phyloP scores from a whole-genome alignment of 2,797 vertebrate species.

The Lithobates sylvaticus region DNA sequence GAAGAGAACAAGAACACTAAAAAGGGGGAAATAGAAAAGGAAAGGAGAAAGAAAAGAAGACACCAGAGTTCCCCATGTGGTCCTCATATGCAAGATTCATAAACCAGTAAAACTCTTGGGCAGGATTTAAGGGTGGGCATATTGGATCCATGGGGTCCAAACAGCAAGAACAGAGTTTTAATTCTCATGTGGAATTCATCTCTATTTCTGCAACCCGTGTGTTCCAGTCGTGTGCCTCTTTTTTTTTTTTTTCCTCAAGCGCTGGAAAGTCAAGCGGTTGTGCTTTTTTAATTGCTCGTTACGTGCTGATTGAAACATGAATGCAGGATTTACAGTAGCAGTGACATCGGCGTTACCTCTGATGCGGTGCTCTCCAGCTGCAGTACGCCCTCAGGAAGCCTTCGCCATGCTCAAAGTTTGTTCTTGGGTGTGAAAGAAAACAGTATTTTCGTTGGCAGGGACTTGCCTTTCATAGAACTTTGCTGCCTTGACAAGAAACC shows the following conservation, averaged over 20 bases:
- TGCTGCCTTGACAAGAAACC: constrained; percentile 97
- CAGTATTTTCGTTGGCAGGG: constrained; percentile 95
- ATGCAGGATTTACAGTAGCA: constrained; percentile 90
- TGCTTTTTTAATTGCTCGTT: constrained; percentile 80
- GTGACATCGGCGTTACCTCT: constrained; percentile 92
- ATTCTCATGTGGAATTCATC: not conserved
- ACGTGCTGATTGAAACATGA: constrained; percentile 83
- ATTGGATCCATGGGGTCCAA: too few species aligned
- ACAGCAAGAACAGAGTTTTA: not conserved
- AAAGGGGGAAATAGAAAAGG: too few species aligned
- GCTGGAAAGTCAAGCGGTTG: constrained; percentile 68
- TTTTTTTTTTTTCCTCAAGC: not conserved
- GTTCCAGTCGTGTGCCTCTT: not conserved
- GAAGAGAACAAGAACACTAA: too few species aligned
- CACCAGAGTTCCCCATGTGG: too few species aligned
- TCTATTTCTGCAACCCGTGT: not conserved
- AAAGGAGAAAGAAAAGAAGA: too few species aligned
- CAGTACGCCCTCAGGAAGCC: constrained; percentile 94
- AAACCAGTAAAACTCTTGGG: too few species aligned
- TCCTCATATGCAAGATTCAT: too few species aligned
- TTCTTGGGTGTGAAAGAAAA: constrained; percentile 89
- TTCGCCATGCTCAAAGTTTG: constrained; percentile 82
- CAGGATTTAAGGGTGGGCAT: too few species aligned
- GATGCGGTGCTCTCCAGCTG: constrained; percentile 89
- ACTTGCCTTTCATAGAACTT: constrained; percentile 86